A percentile compares a stretch with the other conserved stretches of the same genome.
Conservation (phyloP, 2,113 vertebrate species). For the Spermophilus dauricus region DNA sequence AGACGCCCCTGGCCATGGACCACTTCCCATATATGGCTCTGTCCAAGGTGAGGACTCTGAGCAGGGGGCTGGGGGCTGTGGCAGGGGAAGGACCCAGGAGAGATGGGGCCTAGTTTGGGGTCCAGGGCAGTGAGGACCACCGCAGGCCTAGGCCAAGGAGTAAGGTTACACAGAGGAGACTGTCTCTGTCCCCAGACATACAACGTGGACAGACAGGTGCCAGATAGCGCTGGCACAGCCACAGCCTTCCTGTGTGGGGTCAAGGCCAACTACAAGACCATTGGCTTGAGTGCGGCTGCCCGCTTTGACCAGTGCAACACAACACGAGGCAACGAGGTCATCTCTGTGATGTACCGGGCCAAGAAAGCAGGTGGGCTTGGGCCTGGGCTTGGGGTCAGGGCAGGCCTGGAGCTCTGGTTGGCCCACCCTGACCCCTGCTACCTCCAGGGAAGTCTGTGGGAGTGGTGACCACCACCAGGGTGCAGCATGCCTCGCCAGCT, state of each 20-base stretch:
- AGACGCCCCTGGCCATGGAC: slow-evolving; percentile 95
- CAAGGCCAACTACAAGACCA: slow-evolving; percentile 92
- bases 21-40: slow-evolving; percentile 93
- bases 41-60: slow-evolving; percentile 88
- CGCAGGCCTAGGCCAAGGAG: too few relatives aligned
- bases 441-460: slow-evolving; percentile 95
- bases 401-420: rapidly evolving
- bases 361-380: slow-evolving; percentile 91
- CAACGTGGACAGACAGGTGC: slow-evolving; percentile 96
- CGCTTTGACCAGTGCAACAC: slow-evolving; percentile 90
- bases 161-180: neutral
- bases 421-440: neutral
- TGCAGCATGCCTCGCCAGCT: slow-evolving; percentile 96
- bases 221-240: slow-evolving; percentile 95
- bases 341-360: slow-evolving; percentile 93
- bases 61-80: rapidly evolving
- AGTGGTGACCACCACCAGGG: slow-evolving; percentile 96
- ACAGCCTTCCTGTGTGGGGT: slow-evolving; percentile 97
- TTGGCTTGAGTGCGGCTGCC: slow-evolving; percentile 93
- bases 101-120: too few relatives aligned
- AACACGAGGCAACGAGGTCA: slow-evolving; percentile 93
- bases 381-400: too few relatives aligned
- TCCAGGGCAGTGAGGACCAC: neutral
- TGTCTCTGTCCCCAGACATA: slow-evolving; percentile 91
- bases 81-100: neutral